A percentile compares a stretch with the other conserved stretches of the same genome.
These are phyloP conservation scores for Hydrozoanthus gracilis DNA, from an alignment of 92 coral and sea anemone genomes.

Conservation along the genomic window DNA sequence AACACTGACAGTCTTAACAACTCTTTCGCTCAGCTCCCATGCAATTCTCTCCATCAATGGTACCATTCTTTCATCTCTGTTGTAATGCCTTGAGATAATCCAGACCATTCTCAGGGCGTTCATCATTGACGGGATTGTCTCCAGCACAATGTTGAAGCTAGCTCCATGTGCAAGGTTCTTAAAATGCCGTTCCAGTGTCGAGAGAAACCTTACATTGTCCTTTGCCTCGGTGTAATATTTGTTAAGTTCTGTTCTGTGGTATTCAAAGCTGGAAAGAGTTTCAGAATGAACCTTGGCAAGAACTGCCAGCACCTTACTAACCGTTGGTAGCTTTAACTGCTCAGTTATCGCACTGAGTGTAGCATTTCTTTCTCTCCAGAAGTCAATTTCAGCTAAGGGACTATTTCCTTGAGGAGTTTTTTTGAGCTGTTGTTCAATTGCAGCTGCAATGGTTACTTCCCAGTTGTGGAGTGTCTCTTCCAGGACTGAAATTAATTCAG, in stretches of 20 bases:
- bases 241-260: conserved; percentile 93
- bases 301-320: conserved; percentile 89
- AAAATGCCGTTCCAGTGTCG: conserved; percentile 96
- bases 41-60: conserved; percentile 99
- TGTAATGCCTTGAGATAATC: conserved; percentile 98
- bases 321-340: conserved; percentile 93
- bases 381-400: conserved; percentile 98
- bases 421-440: conserved; percentile 89
- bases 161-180: conserved; percentile 98
- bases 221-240: conserved; percentile 97
- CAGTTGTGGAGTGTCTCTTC: conserved; percentile 96
- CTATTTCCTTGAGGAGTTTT: conserved; percentile 97
- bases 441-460: conserved; percentile 96
- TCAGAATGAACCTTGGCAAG: conserved; percentile 84
- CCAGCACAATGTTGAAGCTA: conserved; percentile 94
- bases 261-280: conserved; percentile 90
- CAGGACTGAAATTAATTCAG: conserved; percentile 68
- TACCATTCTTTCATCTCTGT: conserved; percentile 99
- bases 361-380: conserved; percentile 99
- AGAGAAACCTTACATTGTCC: conserved; percentile 95
- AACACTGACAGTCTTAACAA: conserved; percentile 91
- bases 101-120: conserved; percentile 99
- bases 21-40: conserved; percentile 98
- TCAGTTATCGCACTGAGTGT: conserved; percentile 96
- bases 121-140: conserved; percentile 99